Conservation (phyloP, 1,140 invertebrate species). For the Plodia interpunctella region DNA sequence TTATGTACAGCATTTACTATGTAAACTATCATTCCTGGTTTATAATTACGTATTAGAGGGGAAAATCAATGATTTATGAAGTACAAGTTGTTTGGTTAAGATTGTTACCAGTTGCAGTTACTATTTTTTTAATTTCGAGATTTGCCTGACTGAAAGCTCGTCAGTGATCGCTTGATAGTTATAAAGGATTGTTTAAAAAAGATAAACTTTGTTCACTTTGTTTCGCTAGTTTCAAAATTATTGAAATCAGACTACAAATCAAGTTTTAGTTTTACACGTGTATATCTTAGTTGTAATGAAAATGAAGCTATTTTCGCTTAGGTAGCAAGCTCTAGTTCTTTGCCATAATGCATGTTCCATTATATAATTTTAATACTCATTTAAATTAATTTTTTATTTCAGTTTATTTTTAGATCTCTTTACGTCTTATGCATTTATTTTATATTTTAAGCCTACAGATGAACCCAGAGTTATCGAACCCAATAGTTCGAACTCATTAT, state of each 20-base stretch:
- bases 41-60: conserved; percentile 28
- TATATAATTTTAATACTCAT: conserved; percentile 77
- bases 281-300: conserved; percentile 41
- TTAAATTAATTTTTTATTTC: conserved; percentile 72
- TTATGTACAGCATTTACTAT: conserved; percentile 67
- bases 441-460: conserved; percentile 46
- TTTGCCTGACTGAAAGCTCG: conserved; percentile 7
- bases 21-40: conserved; percentile 65
- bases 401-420: conserved; percentile 75
- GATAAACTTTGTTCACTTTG: not conserved
- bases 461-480: conserved; percentile 14
- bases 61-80: conserved; percentile 40
- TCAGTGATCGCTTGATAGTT: conserved; percentile 5
- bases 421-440: conserved; percentile 76
- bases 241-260: not conserved
- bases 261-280: conserved; percentile 26
- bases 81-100: conserved; percentile 41
- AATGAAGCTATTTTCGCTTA: conserved; percentile 74
- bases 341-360: conserved; percentile 79
- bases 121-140: conserved; percentile 34
- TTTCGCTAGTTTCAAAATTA: not conserved
- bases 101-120: conserved; percentile 72
- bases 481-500: not conserved
- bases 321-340: conserved; percentile 72
- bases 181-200: not conserved